A percentile compares a stretch with the other conserved stretches of the same genome.
Conservation (phyloP, 2,888 invertebrate genomes). For the Eupithecia exiguata region DNA sequence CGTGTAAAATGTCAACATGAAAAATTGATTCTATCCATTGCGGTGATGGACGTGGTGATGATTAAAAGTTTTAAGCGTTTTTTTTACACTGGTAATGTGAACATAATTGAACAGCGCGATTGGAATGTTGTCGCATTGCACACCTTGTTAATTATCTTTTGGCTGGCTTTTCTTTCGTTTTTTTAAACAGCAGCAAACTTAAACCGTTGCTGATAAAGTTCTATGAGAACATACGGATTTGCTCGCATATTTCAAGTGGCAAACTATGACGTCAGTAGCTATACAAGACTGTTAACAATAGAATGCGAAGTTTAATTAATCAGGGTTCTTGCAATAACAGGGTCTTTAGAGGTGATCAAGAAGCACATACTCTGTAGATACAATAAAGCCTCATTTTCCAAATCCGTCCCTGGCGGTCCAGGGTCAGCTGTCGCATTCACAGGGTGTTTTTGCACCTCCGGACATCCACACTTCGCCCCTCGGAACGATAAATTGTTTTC, state of each 20-base stretch:
- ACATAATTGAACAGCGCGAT: not conserved
- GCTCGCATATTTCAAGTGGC: not conserved
- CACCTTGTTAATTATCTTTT: not conserved
- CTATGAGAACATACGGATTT: not conserved
- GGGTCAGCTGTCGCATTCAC: slow-evolving; percentile 79
- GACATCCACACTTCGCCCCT: slow-evolving; percentile 51
- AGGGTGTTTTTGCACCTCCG: slow-evolving; percentile 73
- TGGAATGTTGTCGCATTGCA: not conserved
- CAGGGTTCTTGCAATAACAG: not conserved
- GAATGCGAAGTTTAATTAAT: not conserved
- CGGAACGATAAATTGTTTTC: slow-evolving; percentile 75
- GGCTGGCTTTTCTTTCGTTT: not conserved
- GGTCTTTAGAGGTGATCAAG: not conserved
- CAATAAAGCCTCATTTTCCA: slow-evolving; percentile 19
- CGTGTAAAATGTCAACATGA: slow-evolving; percentile 51
- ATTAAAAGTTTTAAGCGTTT: not conserved
- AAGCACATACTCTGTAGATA: not conserved
- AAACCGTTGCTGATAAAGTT: not conserved
- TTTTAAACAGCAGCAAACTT: not conserved
- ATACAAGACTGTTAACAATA: not conserved
- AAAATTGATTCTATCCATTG: slow-evolving; percentile 45
- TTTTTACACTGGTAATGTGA: not conserved
- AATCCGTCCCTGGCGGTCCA: slow-evolving; percentile 58
- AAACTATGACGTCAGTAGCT: not conserved
- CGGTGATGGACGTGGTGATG: slow-evolving; percentile 16